phyloP scores from a whole-genome alignment of 1,140 invertebrate species.

The Gonioctena quinquepunctata region DNA sequence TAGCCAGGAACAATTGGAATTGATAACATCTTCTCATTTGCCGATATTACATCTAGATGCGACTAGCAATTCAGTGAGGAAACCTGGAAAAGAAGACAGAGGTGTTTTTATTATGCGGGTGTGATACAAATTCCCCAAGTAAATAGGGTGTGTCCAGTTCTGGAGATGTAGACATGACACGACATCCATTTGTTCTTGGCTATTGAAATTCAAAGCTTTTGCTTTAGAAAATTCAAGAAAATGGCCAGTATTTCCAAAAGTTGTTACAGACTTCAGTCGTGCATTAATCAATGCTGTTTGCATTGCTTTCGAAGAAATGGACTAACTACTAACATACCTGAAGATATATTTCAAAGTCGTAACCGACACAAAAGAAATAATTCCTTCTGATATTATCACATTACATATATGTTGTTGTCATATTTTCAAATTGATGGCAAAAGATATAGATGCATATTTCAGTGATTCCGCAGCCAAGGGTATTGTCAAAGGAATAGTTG shows the following conservation, averaged over 20 bases:
- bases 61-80: not conserved
- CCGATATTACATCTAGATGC: constrained; percentile 13
- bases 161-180: constrained; percentile 7
- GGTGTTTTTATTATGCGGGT: constrained; percentile 15
- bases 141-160: not conserved
- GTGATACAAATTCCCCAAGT: not conserved
- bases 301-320: not conserved
- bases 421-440: not conserved
- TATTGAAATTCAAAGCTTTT: constrained; percentile 5
- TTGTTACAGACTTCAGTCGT: not conserved
- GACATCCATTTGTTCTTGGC: not conserved
- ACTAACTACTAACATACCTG: not conserved
- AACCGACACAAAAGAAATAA: not conserved
- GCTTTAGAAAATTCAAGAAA: not conserved
- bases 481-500: not conserved
- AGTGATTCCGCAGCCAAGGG: not conserved
- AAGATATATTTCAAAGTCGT: not conserved
- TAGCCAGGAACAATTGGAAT: constrained; percentile 9
- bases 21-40: not conserved
- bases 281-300: not conserved
- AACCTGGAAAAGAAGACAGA: not conserved
- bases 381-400: not conserved
- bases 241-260: constrained; percentile 5
- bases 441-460: not conserved
- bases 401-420: constrained; percentile 1